Base-by-base conservation (phyloP, 1,140 invertebrate species). In the Caenorhabditis brenneri region DNA sequence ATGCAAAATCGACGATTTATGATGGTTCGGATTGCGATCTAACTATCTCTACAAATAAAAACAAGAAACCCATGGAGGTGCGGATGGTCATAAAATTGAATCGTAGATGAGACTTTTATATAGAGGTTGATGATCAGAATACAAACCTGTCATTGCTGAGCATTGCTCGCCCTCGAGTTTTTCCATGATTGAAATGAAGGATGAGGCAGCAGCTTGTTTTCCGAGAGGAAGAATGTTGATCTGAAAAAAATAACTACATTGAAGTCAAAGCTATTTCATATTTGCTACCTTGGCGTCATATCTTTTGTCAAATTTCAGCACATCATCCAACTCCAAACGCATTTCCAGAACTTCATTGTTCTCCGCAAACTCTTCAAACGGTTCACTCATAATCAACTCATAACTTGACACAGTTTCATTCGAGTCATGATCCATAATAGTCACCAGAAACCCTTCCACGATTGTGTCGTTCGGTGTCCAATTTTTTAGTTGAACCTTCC, bases 241-340 rank as follows among this genome's bases (percentile, higher is more conserved):
- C 65, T 65, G 16, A 2, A 65, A 65, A 36, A 36, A 24, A n/a
- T n/a, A 4, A 36, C 10, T 65, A 6, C 3, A n/a, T n/a, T n/a
- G n/a, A n/a, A n/a, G n/a, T n/a, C n/a, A n/a, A n/a, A n/a, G n/a
- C n/a, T n/a, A 19, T 1, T 36, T 65, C 4, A 39, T 19, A 39
- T 3, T 9, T n/a, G n/a, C 31, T 19, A 65, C 60, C 60, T 74
- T 74, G 4, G 65, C 65, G n/a, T 74, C 65, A 74, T 74, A 74
- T 74, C 36, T 74, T 46, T 74, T 74, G n/a, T 74, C 36, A 24
- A 74, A 74, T 10, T n/a, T 39, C 9, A 74, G 36, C 5, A 74
- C 36, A n/a, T 74, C 65, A 74, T 74, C 65, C 65, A 74, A 24
- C n/a, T 74, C 65, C 6, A 74, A n/a, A 24, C 65, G 65, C 65